phyloP scores from a whole-genome alignment of 2,113 vertebrate species.

The Progne subis region DNA sequence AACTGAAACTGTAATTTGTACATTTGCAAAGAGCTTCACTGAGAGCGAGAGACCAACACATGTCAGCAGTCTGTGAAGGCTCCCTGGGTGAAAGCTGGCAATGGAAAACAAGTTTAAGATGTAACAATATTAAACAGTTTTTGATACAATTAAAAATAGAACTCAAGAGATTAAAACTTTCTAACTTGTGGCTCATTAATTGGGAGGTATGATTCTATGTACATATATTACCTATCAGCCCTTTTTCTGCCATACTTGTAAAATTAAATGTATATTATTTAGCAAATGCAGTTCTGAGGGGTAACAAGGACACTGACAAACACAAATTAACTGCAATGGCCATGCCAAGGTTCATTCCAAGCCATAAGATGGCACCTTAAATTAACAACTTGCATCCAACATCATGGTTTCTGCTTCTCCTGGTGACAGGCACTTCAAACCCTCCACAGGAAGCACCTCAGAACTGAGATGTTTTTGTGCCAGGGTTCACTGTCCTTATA shows the following conservation, averaged over 20 bases:
- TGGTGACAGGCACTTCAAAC: accelerated
- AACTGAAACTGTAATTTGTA: constrained; percentile 5
- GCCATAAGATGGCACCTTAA: background rate
- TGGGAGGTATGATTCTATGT: background rate
- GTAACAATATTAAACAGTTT: background rate
- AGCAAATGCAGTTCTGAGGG: background rate
- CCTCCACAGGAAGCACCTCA: background rate
- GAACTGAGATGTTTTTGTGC: background rate
- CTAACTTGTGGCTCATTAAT: background rate
- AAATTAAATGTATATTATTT: background rate
- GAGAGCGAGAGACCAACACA: background rate
- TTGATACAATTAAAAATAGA: background rate
- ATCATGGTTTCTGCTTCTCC: background rate
- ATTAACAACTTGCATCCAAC: background rate
- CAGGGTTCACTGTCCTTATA: background rate
- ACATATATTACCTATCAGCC: accelerated
- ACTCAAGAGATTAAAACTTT: background rate
- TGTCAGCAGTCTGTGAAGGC: background rate
- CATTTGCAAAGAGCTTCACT: background rate
- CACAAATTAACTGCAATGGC: accelerated
- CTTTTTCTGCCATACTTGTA: background rate
- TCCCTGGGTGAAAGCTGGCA: background rate
- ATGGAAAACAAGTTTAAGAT: background rate
- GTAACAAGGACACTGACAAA: background rate
- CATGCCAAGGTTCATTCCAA: background rate